Evolutionary conservation across 2,888 invertebrate genomes (phyloP).

Genomic region (Agrilus mali): DNA sequence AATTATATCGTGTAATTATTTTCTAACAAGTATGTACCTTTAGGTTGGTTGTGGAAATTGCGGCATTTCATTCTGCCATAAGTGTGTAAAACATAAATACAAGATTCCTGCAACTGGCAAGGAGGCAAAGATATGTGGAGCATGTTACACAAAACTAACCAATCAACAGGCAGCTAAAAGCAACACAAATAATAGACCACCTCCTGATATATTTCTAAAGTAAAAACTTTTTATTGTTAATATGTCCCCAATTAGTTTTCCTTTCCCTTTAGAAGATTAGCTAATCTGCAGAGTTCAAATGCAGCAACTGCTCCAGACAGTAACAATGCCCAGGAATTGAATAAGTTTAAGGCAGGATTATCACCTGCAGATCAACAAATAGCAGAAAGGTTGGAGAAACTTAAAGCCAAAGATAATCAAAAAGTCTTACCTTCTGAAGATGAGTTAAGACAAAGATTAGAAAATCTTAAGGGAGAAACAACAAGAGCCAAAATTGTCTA

Average conservation of each 20-base stretch:
- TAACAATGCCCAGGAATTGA: constrained; percentile 30
- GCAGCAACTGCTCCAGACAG: constrained; percentile 44
- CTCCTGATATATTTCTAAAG: constrained; percentile 48
- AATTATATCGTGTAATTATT: neutral
- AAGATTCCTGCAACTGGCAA: constrained; percentile 40
- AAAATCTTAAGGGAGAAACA: constrained; percentile 49
- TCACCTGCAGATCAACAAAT: constrained; percentile 48
- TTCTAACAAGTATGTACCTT: constrained; percentile 21
- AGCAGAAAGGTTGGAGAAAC: constrained; percentile 50
- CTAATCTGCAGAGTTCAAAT: constrained; percentile 41
- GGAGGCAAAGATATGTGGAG: constrained; percentile 37
- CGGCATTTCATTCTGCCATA: constrained; percentile 71
- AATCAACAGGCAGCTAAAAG: constrained; percentile 18
- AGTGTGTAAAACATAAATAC: constrained; percentile 62
- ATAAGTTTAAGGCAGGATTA: constrained; percentile 30
- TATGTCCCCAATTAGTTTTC: neutral
- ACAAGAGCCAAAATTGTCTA: neutral
- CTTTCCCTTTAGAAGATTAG: constrained; percentile 32
- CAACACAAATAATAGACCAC: constrained; percentile 21
- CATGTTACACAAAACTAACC: constrained; percentile 35
- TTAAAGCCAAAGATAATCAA: constrained; percentile 44
- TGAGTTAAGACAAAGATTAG: constrained; percentile 52
- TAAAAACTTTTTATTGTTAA: constrained; percentile 23
- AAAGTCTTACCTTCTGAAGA: constrained; percentile 43
- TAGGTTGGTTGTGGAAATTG: constrained; percentile 76